Conservation (phyloP, 2,113 vertebrate species). For the Aspiorhynchus laticeps region DNA sequence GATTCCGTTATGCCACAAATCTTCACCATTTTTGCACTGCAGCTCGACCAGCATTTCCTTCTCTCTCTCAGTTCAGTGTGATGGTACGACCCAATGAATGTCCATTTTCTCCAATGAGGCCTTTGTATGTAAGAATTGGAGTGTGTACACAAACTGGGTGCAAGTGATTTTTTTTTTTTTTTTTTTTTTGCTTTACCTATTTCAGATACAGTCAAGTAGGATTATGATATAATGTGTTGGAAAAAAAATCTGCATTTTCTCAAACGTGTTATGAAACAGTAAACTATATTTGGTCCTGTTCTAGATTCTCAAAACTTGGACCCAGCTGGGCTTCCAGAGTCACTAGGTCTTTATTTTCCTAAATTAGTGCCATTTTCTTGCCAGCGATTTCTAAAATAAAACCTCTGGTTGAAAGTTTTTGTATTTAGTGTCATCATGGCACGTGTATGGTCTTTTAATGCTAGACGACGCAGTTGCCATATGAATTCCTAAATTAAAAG, state of each 20-base stretch:
- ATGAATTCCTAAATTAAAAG: not conserved
- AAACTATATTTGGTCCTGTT: conserved; percentile 10
- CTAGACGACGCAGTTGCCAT: not conserved
- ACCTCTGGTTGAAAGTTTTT: conserved; percentile 30
- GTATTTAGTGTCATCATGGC: conserved; percentile 10
- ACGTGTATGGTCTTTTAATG: conserved; percentile 9
- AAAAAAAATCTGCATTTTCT: not conserved
- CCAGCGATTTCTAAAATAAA: conserved; percentile 32
- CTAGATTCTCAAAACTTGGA: conserved; percentile 8
- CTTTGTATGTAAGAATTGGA: conserved; percentile 63
- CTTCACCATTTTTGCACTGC: conserved; percentile 62
- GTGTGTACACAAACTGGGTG: conserved; percentile 43
- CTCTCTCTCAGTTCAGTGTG: conserved; percentile 61
- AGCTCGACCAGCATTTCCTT: conserved; percentile 54
- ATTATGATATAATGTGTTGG: conserved; percentile 16
- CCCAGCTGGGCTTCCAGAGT: conserved; percentile 31
- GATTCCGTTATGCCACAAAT: conserved; percentile 9
- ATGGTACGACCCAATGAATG: conserved; percentile 80
- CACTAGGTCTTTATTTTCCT: conserved; percentile 1
- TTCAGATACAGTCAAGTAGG: conserved; percentile 15
- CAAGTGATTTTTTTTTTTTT: not conserved
- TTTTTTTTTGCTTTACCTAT: conserved; percentile 2
- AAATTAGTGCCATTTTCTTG: conserved; percentile 46
- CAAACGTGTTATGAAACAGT: not conserved
- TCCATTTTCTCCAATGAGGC: conserved; percentile 76